These are phyloP conservation scores for Athripsodes cinereus DNA, from an alignment of 2,888 invertebrate species.

Conservation along the genomic window DNA sequence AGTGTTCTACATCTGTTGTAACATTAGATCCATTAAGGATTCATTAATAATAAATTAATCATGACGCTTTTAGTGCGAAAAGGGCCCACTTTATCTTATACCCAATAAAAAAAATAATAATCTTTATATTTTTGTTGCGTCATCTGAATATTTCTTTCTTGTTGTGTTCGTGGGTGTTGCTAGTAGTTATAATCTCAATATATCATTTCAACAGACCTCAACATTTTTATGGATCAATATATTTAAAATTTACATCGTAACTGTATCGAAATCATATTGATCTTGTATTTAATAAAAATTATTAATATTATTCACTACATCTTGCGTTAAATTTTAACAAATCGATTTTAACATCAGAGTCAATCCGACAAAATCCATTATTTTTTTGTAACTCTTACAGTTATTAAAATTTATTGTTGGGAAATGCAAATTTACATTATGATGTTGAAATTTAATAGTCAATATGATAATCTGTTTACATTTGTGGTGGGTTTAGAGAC, in stretches of 20 bases:
- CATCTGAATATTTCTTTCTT: conserved; percentile 3
- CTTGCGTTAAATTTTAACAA: too few relatives aligned
- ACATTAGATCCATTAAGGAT: background rate
- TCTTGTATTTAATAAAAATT: too few relatives aligned
- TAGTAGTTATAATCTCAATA: conserved; percentile 4
- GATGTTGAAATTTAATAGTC: too few relatives aligned
- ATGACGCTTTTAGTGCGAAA: conserved; percentile 21
- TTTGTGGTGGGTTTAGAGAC: too few relatives aligned
- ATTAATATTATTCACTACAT: too few relatives aligned
- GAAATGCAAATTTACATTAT: too few relatives aligned
- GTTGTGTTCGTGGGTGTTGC: conserved; percentile 13
- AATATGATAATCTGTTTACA: too few relatives aligned
- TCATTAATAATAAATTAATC: conserved; percentile 24
- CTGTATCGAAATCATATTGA: too few relatives aligned
- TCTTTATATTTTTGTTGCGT: conserved; percentile 7
- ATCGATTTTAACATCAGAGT: too few relatives aligned
- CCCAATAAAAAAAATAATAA: background rate
- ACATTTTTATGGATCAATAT: conserved; percentile 8
- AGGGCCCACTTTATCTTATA: background rate
- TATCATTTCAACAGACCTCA: conserved; percentile 17
- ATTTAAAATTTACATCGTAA: background rate
- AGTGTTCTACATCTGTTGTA: background rate
- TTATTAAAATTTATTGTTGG: too few relatives aligned
- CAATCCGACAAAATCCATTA: too few relatives aligned
- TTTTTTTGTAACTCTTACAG: too few relatives aligned